Evolutionary conservation across 2,797 vertebrate species (phyloP).

Genomic region (Synanceia verrucosa): DNA sequence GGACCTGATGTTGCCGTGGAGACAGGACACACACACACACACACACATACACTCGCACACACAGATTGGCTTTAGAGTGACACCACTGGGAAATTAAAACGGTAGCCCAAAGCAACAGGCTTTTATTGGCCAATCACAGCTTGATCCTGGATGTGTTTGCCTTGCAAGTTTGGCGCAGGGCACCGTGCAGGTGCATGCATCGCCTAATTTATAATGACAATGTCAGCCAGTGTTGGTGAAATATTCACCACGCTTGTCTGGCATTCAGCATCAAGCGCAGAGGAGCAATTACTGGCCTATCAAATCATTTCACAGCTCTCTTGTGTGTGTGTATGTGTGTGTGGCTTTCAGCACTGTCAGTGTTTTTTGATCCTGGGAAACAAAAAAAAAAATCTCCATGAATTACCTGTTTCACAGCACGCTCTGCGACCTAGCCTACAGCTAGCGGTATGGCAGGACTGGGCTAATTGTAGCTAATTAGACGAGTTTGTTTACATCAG

Average conservation of each 20-base stretch:
- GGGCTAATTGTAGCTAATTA: slow-evolving; percentile 28
- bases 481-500: slow-evolving; percentile 8
- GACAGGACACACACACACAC: slow-evolving; percentile 61
- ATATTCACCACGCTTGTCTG: slow-evolving; percentile 73
- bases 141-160: slow-evolving; percentile 55
- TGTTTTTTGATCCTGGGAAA: slow-evolving; percentile 6
- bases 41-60: slow-evolving; percentile 48
- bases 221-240: slow-evolving; percentile 66
- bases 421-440: slow-evolving; percentile 11
- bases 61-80: slow-evolving; percentile 58
- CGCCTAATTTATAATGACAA: slow-evolving; percentile 75
- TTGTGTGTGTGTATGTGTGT: slow-evolving; percentile 13
- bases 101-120: slow-evolving; percentile 64
- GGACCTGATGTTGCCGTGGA: slow-evolving; percentile 74
- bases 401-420: slow-evolving; percentile 40
- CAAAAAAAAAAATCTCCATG: not conserved
- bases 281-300: slow-evolving; percentile 72
- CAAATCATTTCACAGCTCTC: slow-evolving; percentile 60
- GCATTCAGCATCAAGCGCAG: slow-evolving; percentile 33
- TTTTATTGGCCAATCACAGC: slow-evolving; percentile 63
- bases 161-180: slow-evolving; percentile 36
- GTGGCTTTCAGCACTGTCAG: slow-evolving; percentile 15
- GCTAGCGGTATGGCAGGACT: not conserved
- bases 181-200: slow-evolving; percentile 60
- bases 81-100: slow-evolving; percentile 75